These are phyloP conservation scores for Holothuria scabra DNA, from an alignment of 53 echinoderm and acorn worm genomes.

Conservation along the genomic window DNA sequence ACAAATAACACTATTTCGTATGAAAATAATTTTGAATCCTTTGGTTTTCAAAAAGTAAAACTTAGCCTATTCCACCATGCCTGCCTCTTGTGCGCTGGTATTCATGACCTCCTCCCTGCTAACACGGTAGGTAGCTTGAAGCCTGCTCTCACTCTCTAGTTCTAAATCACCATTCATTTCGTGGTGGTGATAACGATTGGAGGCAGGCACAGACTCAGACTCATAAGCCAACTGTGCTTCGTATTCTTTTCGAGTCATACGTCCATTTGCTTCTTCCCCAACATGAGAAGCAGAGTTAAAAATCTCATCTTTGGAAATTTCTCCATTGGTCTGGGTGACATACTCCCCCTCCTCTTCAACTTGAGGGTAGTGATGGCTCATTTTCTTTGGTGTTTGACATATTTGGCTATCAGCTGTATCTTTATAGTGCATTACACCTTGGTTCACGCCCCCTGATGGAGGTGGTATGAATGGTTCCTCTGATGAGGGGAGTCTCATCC, in stretches of 20 bases:
- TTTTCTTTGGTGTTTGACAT: slow-evolving; percentile 37
- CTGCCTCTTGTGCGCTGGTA: not conserved
- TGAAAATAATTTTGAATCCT: slow-evolving; percentile 27
- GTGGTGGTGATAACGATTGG: slow-evolving; percentile 7
- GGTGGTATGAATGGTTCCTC: slow-evolving; percentile 37
- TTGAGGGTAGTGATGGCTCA: slow-evolving; percentile 8
- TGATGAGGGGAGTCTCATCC: slow-evolving; percentile 12
- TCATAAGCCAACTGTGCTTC: not conserved
- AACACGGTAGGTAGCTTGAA: not conserved
- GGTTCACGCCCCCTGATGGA: not conserved
- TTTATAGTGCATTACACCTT: slow-evolving; percentile 14
- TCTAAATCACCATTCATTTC: slow-evolving; percentile 31
- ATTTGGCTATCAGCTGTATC: slow-evolving; percentile 30
- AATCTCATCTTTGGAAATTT: slow-evolving; percentile 7
- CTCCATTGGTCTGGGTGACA: slow-evolving; percentile 5
- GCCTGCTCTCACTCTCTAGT: slow-evolving; percentile 3
- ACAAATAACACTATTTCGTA: not conserved
- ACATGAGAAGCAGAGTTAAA: too few species aligned
- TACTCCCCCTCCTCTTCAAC: not conserved
- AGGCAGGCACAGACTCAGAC: not conserved
- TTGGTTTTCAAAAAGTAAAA: slow-evolving; percentile 19
- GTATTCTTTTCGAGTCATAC: slow-evolving; percentile 1
- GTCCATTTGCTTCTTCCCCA: slow-evolving; percentile 16
- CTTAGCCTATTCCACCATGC: not conserved
- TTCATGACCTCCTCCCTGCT: not conserved